A percentile compares a stretch with the other conserved stretches of the same genome.
Conservation (phyloP, 2,888 invertebrate genomes). For the Amphipyra tragopoginis region DNA sequence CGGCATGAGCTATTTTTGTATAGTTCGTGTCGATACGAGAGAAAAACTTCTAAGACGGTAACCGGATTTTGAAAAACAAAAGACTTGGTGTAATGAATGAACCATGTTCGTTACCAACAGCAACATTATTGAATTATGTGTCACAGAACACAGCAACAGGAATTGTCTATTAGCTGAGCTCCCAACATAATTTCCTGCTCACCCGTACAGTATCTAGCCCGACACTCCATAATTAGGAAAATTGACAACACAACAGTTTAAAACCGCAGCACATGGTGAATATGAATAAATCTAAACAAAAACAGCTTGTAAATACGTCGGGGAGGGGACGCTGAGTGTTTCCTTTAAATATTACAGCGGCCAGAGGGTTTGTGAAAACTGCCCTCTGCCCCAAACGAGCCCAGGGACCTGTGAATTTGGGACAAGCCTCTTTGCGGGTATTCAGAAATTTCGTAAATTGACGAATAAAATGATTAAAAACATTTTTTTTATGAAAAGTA, state of each 20-base stretch:
- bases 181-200: slow-evolving; percentile 29
- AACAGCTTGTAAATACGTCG: slow-evolving; percentile 58
- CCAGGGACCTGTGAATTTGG: slow-evolving; percentile 49
- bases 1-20: no score
- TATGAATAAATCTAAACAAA: slow-evolving; percentile 61
- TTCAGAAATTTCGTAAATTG: slow-evolving; percentile 40
- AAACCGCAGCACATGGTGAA: slow-evolving; percentile 13
- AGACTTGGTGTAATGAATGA: background rate
- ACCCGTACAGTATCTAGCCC: slow-evolving; percentile 23
- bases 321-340: slow-evolving; percentile 62
- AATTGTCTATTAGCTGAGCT: slow-evolving; percentile 41
- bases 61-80: no score
- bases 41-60: no score
- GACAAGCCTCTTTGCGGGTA: slow-evolving; percentile 39
- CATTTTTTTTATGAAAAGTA: slow-evolving; percentile 23
- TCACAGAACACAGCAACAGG: slow-evolving; percentile 41
- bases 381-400: slow-evolving; percentile 61
- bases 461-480: slow-evolving; percentile 35
- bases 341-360: slow-evolving; percentile 72
- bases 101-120: background rate
- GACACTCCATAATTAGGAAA: slow-evolving; percentile 36
- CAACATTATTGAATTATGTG: slow-evolving; percentile 33
- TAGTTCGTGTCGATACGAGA: no score
- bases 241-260: slow-evolving; percentile 22
- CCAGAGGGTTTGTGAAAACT: slow-evolving; percentile 61